A percentile compares a stretch with the other conserved stretches of the same genome.
These are phyloP conservation scores for Pseudotriccus pelzelni DNA, from an alignment of 2,797 vertebrate genomes.

Conservation along the genomic window DNA sequence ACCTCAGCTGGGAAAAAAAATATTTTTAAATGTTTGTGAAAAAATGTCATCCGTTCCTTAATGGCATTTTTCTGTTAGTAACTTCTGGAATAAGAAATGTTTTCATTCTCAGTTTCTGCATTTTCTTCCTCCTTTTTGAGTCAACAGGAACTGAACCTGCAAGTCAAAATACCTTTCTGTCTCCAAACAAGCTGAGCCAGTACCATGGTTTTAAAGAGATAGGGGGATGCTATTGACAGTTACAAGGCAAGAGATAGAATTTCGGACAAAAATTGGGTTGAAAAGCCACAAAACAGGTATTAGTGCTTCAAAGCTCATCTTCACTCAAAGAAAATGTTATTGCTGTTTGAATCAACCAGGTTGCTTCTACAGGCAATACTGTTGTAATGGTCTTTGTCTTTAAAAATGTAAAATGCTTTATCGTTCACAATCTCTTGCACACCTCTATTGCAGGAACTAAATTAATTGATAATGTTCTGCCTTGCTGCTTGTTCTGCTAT, in stretches of 20 bases:
- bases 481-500: neutral
- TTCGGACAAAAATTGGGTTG: neutral
- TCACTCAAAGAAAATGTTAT: neutral
- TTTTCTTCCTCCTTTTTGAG: conserved; percentile 46
- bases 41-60: conserved; percentile 39
- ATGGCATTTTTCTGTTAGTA: conserved; percentile 33
- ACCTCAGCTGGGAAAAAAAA: conserved; percentile 15
- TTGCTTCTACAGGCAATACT: neutral
- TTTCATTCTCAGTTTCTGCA: conserved; percentile 52
- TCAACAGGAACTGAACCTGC: conserved; percentile 66
- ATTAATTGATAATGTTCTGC: neutral
- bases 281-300: neutral
- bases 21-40: conserved; percentile 36
- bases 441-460: neutral
- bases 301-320: neutral
- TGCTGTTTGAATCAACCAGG: neutral
- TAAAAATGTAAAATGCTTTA: neutral
- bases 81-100: conserved; percentile 62
- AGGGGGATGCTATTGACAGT: neutral
- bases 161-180: conserved; percentile 63
- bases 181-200: conserved; percentile 37
- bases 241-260: neutral
- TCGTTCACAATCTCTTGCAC: neutral
- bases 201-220: neutral
- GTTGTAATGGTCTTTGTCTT: neutral